These are phyloP conservation scores for Diphyllodes magnificus DNA, from an alignment of 2,113 vertebrate species.

Conservation along the genomic window DNA sequence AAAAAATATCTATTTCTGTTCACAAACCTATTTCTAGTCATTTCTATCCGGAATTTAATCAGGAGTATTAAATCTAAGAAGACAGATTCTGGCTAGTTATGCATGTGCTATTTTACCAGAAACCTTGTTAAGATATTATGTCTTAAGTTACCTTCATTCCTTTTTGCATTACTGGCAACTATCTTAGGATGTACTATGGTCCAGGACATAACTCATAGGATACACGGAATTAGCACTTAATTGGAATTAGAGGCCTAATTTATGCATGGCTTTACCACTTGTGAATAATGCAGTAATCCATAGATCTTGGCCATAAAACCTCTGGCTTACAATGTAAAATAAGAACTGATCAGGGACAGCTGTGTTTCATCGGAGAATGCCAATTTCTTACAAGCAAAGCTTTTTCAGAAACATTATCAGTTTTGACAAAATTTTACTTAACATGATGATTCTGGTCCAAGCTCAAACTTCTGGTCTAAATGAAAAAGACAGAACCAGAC, in stretches of 20 bases:
- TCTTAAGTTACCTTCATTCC: neutral
- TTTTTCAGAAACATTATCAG: constrained; percentile 37
- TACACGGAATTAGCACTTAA: constrained; percentile 22
- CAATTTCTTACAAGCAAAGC: neutral
- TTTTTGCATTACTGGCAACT: neutral
- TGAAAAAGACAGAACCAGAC: neutral
- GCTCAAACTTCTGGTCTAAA: constrained; percentile 14
- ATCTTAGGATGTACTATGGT: neutral
- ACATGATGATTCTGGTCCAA: neutral
- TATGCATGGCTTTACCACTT: constrained; percentile 34
- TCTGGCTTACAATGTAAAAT: neutral
- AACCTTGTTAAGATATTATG: neutral
- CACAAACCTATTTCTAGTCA: neutral
- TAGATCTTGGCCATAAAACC: constrained; percentile 31
- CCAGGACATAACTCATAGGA: constrained; percentile 6
- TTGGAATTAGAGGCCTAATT: constrained; percentile 40
- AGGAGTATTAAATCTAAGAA: neutral
- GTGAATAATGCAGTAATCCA: constrained; percentile 40
- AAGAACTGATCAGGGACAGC: constrained; percentile 27
- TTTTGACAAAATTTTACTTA: constrained; percentile 18
- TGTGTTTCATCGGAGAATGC: constrained; percentile 22
- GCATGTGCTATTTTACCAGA: neutral
- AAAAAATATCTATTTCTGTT: neutral
- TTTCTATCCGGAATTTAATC: neutral
- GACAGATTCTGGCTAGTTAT: neutral